These are phyloP conservation scores for Steinernema hermaphroditum DNA, from an alignment of 2,888 invertebrate species.

Conservation along the genomic window DNA sequence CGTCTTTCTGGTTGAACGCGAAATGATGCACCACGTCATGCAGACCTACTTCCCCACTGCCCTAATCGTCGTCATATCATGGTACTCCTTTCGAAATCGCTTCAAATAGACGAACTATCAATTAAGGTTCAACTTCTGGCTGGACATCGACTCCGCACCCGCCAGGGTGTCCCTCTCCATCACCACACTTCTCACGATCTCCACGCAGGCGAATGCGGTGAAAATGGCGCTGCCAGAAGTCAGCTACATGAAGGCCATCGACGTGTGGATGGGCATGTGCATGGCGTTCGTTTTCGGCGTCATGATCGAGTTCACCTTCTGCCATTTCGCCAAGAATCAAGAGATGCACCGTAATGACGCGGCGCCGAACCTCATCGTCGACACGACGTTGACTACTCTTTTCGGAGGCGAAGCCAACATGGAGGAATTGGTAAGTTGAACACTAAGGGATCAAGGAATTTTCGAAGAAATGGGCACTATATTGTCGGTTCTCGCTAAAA, in stretches of 20 bases:
- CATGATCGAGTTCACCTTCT: slow-evolving; percentile 66
- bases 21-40: slow-evolving; percentile 71
- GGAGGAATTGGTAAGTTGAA: slow-evolving; percentile 51
- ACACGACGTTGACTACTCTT: slow-evolving; percentile 62
- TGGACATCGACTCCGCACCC: slow-evolving; percentile 65
- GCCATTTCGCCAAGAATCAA: slow-evolving; percentile 64
- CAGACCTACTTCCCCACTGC: slow-evolving; percentile 72
- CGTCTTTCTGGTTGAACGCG: slow-evolving; percentile 70
- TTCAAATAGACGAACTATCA: not conserved
- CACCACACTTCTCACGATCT: slow-evolving; percentile 56
- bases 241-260: slow-evolving; percentile 66
- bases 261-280: slow-evolving; percentile 68
- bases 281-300: slow-evolving; percentile 65
- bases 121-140: slow-evolving; percentile 64
- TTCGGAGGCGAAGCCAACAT: slow-evolving; percentile 58
- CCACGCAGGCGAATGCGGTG: slow-evolving; percentile 63
- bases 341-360: slow-evolving; percentile 47
- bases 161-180: slow-evolving; percentile 64
- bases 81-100: slow-evolving; percentile 63
- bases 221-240: slow-evolving; percentile 64
- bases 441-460: too few species aligned
- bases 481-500: too few species aligned
- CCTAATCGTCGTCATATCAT: slow-evolving; percentile 72
- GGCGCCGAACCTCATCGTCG: slow-evolving; percentile 57
- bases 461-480: too few species aligned